Percentiles rank a stretch among this genome's conserved stretches.
These are phyloP conservation scores for Arctia plantaginis DNA, from an alignment of 2,888 invertebrate genomes.

Conservation along the genomic window DNA sequence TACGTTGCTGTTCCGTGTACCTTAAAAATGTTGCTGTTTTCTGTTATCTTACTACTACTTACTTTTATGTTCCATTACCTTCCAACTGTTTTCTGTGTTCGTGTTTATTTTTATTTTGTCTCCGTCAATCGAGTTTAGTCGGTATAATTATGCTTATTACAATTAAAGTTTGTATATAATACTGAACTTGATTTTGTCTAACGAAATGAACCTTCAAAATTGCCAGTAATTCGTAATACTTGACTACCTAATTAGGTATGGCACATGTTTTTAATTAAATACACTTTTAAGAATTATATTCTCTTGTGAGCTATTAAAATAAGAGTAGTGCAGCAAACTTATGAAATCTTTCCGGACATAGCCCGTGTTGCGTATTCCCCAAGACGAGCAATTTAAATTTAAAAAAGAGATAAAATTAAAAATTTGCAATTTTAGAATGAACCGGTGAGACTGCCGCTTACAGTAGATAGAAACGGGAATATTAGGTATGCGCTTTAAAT, in stretches of 20 bases:
- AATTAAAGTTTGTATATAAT: constrained; percentile 53
- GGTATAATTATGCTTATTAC: constrained; percentile 50
- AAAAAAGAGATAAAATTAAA: constrained; percentile 74
- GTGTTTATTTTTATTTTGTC: constrained; percentile 61
- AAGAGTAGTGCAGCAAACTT: constrained; percentile 49
- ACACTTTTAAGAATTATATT: constrained; percentile 19
- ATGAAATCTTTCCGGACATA: constrained; percentile 61
- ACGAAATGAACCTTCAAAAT: constrained; percentile 28
- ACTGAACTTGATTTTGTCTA: constrained; percentile 25
- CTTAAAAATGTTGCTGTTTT: constrained; percentile 73
- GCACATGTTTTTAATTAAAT: constrained; percentile 34
- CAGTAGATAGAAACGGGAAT: constrained; percentile 43
- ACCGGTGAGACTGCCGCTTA: constrained; percentile 62
- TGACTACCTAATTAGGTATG: constrained; percentile 36
- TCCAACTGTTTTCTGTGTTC: constrained; percentile 54
- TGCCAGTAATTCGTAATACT: constrained; percentile 23
- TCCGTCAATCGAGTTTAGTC: constrained; percentile 48
- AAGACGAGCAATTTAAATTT: constrained; percentile 66
- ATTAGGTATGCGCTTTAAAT: constrained; percentile 37
- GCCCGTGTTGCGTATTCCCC: constrained; percentile 65
- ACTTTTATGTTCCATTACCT: constrained; percentile 65
- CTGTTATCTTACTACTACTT: constrained; percentile 52
- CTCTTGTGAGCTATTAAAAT: constrained; percentile 28
- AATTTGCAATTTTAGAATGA: constrained; percentile 65
- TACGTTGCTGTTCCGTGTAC: constrained; percentile 66